phyloP scores from a whole-genome alignment of 2,113 vertebrate species.

The Corydoras sp. region DNA sequence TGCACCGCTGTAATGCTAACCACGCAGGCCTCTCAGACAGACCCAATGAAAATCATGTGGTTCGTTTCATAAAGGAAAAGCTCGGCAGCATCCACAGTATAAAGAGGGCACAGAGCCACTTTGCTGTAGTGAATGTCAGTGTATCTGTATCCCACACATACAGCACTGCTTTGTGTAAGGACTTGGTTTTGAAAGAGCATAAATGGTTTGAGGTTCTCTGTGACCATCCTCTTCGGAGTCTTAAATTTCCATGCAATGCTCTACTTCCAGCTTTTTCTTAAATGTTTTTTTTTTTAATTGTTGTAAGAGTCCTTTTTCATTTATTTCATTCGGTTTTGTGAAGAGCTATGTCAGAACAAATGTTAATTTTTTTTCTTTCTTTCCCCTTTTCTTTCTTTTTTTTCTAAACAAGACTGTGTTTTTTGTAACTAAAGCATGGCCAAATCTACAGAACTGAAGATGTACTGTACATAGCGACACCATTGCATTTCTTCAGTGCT shows the following conservation, averaged over 20 bases:
- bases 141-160: background rate
- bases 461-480: slow-evolving; percentile 36
- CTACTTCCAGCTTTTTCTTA: slow-evolving; percentile 39
- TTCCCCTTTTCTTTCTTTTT: background rate
- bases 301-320: slow-evolving; percentile 29
- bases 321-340: slow-evolving; percentile 39
- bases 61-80: background rate
- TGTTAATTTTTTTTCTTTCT: background rate
- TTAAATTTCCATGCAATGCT: slow-evolving; percentile 5
- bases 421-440: slow-evolving; percentile 34
- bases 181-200: slow-evolving; percentile 6
- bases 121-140: no score
- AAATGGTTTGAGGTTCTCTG: slow-evolving; percentile 11
- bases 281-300: slow-evolving; percentile 35
- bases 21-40: background rate
- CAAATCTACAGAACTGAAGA: slow-evolving; percentile 27
- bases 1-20: background rate
- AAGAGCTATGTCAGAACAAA: slow-evolving; percentile 41
- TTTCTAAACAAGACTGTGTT: slow-evolving; percentile 29
- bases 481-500: slow-evolving; percentile 34
- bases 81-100: background rate
- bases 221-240: slow-evolving; percentile 5
- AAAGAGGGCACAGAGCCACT: background rate
- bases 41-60: background rate
- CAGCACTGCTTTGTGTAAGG: slow-evolving; percentile 1